These are phyloP conservation scores for Etheostoma nigrum DNA, from an alignment of 2,797 vertebrate genomes.

Conservation along the genomic window DNA sequence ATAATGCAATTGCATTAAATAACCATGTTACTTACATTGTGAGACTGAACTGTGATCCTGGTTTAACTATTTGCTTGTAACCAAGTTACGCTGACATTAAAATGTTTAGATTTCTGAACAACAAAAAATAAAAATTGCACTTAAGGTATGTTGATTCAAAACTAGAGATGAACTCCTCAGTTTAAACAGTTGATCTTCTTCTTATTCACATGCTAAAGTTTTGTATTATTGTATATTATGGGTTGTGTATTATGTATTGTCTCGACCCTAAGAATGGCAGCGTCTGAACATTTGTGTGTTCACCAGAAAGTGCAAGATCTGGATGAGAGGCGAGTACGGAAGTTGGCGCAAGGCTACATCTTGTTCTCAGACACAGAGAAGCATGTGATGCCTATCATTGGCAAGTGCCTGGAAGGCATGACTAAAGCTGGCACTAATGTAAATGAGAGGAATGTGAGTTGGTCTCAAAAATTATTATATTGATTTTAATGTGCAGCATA, in stretches of 20 bases:
- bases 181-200: background rate
- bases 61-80: background rate
- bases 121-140: background rate
- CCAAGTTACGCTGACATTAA: background rate
- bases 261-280: background rate
- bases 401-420: conserved; percentile 94
- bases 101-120: background rate
- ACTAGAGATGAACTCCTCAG: background rate
- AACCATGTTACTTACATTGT: background rate
- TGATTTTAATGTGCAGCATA: conserved; percentile 20
- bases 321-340: conserved; percentile 87
- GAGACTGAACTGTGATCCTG: background rate
- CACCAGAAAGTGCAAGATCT: conserved; percentile 90
- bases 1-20: background rate
- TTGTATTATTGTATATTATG: background rate
- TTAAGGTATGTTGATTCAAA: background rate
- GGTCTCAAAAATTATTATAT: conserved; percentile 15
- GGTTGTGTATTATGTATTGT: background rate
- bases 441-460: conserved; percentile 89
- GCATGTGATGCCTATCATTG: conserved; percentile 91
- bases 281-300: conserved; percentile 47
- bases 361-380: conserved; percentile 90
- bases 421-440: conserved; percentile 87
- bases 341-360: conserved; percentile 87
- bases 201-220: background rate